phyloP scores from a whole-genome alignment of 2,113 vertebrate genomes.

The Corythaixoides concolor region DNA sequence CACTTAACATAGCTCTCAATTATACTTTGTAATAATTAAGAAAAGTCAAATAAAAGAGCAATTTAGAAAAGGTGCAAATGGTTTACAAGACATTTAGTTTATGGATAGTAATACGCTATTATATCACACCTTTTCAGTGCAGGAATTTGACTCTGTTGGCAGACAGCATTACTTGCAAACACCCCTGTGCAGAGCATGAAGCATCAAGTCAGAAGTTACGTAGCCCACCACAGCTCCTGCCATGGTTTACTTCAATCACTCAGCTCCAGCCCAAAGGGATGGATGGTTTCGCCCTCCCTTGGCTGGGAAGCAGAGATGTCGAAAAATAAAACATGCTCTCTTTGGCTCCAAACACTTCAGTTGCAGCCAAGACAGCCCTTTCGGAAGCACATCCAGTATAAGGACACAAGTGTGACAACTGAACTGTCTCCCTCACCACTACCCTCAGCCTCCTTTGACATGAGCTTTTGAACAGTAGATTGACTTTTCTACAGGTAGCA shows the following conservation, averaged over 20 bases:
- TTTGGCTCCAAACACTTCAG: background rate
- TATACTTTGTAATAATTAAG: background rate
- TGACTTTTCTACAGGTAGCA: background rate
- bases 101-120: background rate
- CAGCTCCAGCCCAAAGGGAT: background rate
- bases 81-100: background rate
- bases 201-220: background rate
- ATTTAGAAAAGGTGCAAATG: background rate
- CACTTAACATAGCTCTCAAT: rapidly evolving
- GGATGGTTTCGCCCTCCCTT: background rate
- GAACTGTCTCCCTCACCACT: background rate
- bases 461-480: rapidly evolving
- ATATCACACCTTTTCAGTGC: background rate
- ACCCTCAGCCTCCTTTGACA: background rate
- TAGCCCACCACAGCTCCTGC: background rate
- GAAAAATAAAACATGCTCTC: background rate
- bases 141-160: background rate
- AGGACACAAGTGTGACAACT: background rate
- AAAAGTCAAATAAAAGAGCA: background rate
- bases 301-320: background rate
- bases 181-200: background rate
- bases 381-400: background rate
- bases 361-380: background rate
- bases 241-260: rapidly evolving
- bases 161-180: background rate